Conservation (phyloP, 2,888 invertebrate genomes). For the Dione juno region DNA sequence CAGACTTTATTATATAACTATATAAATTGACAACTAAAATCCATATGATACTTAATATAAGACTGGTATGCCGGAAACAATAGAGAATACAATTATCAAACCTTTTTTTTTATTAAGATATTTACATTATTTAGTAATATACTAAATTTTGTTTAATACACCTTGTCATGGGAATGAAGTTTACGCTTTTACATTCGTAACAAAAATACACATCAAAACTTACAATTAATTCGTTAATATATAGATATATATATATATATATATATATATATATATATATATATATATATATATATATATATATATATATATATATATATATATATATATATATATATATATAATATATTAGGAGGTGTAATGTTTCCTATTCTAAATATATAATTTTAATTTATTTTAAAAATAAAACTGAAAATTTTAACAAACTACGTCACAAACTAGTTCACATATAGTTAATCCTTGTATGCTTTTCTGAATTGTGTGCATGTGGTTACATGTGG, state of each 20-base stretch:
- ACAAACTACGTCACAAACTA: no score
- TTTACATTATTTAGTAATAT: conserved; percentile 82
- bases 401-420: no score
- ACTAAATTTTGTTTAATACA: conserved; percentile 79
- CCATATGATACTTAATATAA: conserved; percentile 63
- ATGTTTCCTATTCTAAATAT: no score
- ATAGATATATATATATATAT: no score
- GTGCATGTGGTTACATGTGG: background rate
- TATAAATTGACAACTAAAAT: conserved; percentile 74
- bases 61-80: conserved; percentile 67
- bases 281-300: no score
- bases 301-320: no score
- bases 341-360: no score
- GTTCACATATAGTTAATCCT: no score
- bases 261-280: no score
- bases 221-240: conserved; percentile 16
- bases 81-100: conserved; percentile 61
- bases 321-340: no score
- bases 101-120: conserved; percentile 59
- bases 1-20: conserved; percentile 69
- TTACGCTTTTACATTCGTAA: conserved; percentile 15
- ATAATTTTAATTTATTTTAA: no score
- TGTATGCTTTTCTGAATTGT: background rate
- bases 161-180: conserved; percentile 67
- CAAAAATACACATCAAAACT: background rate